Evolutionary conservation across 1,140 invertebrate genomes (phyloP).

Genomic region (Brachionus asplanchnoidis): DNA sequence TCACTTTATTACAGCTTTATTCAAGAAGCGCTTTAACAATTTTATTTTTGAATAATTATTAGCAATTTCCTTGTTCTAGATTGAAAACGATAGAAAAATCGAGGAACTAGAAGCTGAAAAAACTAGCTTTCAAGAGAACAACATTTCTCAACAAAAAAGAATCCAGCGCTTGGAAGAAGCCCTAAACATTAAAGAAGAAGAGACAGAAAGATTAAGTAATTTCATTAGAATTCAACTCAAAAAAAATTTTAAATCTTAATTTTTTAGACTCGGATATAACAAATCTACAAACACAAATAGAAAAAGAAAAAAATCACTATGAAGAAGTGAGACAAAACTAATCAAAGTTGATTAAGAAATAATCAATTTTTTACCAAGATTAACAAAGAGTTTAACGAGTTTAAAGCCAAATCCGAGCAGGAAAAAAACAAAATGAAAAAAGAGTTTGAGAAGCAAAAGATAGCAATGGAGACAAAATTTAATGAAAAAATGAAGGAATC

Average conservation of each 20-base stretch:
- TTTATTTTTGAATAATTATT: background rate
- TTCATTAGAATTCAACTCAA: background rate
- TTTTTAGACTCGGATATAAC: conserved; percentile 44
- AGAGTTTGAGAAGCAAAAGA: conserved; percentile 48
- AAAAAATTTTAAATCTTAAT: background rate
- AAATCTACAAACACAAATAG: conserved; percentile 44
- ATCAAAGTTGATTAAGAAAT: background rate
- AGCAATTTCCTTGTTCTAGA: background rate
- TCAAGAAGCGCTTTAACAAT: background rate
- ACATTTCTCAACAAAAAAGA: conserved; percentile 46
- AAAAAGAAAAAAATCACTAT: conserved; percentile 45
- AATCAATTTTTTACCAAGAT: conserved; percentile 44
- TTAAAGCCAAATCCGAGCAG: conserved; percentile 44
- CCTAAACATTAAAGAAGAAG: conserved; percentile 48
- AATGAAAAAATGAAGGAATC: conserved; percentile 46
- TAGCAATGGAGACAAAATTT: conserved; percentile 47
- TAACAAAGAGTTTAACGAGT: conserved; percentile 45
- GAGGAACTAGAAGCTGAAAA: conserved; percentile 47
- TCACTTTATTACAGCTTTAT: background rate
- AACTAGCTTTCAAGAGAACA: conserved; percentile 42
- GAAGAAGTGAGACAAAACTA: conserved; percentile 44
- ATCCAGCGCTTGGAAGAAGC: conserved; percentile 46
- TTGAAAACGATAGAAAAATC: conserved; percentile 3
- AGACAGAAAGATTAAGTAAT: conserved; percentile 47
- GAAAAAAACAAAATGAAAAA: conserved; percentile 45